Evolutionary conservation across 2,888 invertebrate genomes (phyloP).

Genomic region (Dastarcus helophoroides): DNA sequence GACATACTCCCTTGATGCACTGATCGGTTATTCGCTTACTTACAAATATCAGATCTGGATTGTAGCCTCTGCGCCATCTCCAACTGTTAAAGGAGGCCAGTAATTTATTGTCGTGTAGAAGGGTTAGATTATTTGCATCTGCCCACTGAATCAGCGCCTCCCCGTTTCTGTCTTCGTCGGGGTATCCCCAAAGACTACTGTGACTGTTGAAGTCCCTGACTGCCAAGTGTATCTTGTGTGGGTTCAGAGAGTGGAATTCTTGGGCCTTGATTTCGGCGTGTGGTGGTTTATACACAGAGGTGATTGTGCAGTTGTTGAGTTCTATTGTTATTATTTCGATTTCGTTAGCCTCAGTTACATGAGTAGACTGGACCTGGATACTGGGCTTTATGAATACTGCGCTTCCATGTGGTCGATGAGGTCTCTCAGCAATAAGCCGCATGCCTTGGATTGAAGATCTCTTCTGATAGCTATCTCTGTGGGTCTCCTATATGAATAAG

Average conservation of each 20-base stretch:
- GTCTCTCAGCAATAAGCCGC: constrained; percentile 5
- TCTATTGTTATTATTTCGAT: constrained; percentile 8
- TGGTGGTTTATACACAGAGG: constrained; percentile 7
- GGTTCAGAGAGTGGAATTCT: not conserved
- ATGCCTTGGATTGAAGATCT: too few species aligned
- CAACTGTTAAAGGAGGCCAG: constrained; percentile 1
- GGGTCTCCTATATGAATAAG: constrained; percentile 6
- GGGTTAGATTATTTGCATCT: not conserved
- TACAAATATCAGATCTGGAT: constrained; percentile 6
- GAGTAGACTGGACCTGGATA: constrained; percentile 3
- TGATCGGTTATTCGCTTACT: constrained; percentile 1
- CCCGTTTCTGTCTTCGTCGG: constrained; percentile 3
- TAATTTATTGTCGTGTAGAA: constrained; percentile 3
- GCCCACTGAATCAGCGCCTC: constrained; percentile 5
- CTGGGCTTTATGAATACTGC: constrained; percentile 7
- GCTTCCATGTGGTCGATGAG: constrained; percentile 6
- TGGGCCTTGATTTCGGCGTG: constrained; percentile 4
- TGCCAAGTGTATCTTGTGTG: constrained; percentile 2
- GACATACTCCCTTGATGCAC: not conserved
- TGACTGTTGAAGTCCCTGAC: constrained; percentile 7
- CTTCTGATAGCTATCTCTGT: constrained; percentile 1
- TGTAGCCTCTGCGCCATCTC: constrained; percentile 1
- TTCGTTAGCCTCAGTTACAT: constrained; percentile 3
- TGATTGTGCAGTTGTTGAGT: constrained; percentile 7
- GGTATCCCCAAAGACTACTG: constrained; percentile 7